These are phyloP conservation scores for Acleris sparsana DNA, from an alignment of 2,888 invertebrate genomes.

Conservation along the genomic window DNA sequence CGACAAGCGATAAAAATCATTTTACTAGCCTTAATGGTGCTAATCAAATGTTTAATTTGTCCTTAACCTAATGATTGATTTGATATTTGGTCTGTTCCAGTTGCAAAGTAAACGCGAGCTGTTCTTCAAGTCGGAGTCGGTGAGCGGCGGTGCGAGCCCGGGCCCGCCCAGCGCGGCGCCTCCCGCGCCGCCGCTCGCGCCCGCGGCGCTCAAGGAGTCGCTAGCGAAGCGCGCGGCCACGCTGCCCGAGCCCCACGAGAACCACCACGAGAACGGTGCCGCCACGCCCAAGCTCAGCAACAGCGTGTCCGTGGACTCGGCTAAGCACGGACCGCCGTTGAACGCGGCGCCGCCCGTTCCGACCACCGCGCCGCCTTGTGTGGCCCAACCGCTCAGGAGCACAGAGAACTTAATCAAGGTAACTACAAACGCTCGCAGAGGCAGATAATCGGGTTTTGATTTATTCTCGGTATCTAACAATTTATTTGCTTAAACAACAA, in stretches of 20 bases:
- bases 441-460: too few species aligned
- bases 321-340: constrained; percentile 38
- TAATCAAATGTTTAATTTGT: too few species aligned
- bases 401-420: constrained; percentile 80
- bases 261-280: constrained; percentile 80
- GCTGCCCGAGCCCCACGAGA: constrained; percentile 72
- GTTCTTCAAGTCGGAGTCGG: constrained; percentile 90
- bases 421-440: constrained; percentile 17
- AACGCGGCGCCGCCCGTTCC: constrained; percentile 75
- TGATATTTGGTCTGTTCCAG: constrained; percentile 73
- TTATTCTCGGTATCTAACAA: too few species aligned
- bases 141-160: constrained; percentile 80
- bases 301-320: constrained; percentile 69
- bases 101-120: constrained; percentile 93
- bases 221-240: constrained; percentile 75
- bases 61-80: not conserved
- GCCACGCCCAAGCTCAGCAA: constrained; percentile 68
- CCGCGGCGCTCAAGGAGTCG: constrained; percentile 80
- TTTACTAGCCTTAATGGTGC: too few species aligned
- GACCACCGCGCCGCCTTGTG: constrained; percentile 60
- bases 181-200: constrained; percentile 74
- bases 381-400: constrained; percentile 66
- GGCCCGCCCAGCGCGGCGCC: constrained; percentile 70
- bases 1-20: not conserved
- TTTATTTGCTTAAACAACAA: too few species aligned